A percentile compares a stretch with the other conserved stretches of the same genome.
phyloP scores from a whole-genome alignment of 2,888 invertebrate genomes.

The Lathronympha strigana region DNA sequence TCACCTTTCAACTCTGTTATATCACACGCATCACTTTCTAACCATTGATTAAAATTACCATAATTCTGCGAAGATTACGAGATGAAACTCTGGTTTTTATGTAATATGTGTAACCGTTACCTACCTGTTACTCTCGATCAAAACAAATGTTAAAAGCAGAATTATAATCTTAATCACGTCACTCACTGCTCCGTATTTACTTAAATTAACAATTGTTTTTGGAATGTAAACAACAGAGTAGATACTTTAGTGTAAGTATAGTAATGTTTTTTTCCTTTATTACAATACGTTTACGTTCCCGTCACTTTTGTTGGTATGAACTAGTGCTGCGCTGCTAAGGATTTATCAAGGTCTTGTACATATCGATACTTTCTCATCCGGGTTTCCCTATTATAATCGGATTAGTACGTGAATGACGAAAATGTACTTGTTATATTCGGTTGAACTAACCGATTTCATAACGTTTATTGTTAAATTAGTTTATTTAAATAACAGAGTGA shows the following conservation, averaged over 20 bases:
- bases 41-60: constrained; percentile 52
- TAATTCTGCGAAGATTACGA: constrained; percentile 44
- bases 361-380: constrained; percentile 12
- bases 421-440: too few relatives aligned
- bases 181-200: too few relatives aligned
- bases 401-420: too few relatives aligned
- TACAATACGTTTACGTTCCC: neutral
- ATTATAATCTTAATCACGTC: neutral
- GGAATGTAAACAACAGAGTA: constrained; percentile 22
- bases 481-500: too few relatives aligned
- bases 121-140: constrained; percentile 32
- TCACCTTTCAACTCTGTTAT: constrained; percentile 77
- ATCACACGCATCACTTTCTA: constrained; percentile 73
- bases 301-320: constrained; percentile 3
- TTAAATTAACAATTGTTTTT: neutral
- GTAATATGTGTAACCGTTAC: constrained; percentile 17
- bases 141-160: constrained; percentile 8
- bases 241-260: neutral
- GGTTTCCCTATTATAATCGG: too few relatives aligned
- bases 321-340: constrained; percentile 18
- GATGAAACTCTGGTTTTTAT: constrained; percentile 36
- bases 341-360: neutral
- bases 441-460: too few relatives aligned
- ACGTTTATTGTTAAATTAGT: too few relatives aligned
- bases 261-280: constrained; percentile 6